These are phyloP conservation scores for Centropus unirufus DNA, from an alignment of 2,113 vertebrate species.

Conservation along the genomic window DNA sequence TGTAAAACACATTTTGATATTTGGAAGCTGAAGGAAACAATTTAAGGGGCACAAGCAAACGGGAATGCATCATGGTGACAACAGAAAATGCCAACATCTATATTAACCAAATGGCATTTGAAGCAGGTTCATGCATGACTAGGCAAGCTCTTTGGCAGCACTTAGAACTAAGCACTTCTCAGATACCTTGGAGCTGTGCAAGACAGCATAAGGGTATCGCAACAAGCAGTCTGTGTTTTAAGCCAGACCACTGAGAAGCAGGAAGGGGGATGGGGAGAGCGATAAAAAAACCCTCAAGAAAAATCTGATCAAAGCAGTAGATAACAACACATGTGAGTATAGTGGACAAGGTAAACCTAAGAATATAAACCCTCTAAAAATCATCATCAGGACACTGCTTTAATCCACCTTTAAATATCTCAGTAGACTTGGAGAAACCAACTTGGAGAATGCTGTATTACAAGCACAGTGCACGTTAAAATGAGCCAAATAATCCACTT, in stretches of 20 bases:
- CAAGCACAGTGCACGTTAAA: background rate
- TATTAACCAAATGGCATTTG: constrained; percentile 3
- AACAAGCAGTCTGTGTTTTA: background rate
- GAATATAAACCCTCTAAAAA: background rate
- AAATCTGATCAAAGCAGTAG: background rate
- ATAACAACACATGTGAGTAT: background rate
- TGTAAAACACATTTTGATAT: background rate
- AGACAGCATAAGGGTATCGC: background rate
- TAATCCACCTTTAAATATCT: background rate
- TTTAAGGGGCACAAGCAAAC: background rate
- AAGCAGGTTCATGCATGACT: constrained; percentile 37
- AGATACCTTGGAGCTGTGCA: background rate
- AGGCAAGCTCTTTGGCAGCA: constrained; percentile 54
- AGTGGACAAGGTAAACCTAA: accelerated
- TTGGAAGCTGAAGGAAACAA: background rate
- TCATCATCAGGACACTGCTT: background rate
- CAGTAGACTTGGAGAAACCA: background rate
- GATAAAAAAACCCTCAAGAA: background rate
- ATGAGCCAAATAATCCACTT: constrained; percentile 8
- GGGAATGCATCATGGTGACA: background rate
- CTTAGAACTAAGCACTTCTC: background rate
- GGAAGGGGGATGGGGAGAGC: background rate
- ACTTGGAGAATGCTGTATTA: background rate
- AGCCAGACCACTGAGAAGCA: background rate
- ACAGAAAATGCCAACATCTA: background rate